Base-by-base conservation (phyloP, 2,888 invertebrate genomes). In the Odiellus spinosus region DNA sequence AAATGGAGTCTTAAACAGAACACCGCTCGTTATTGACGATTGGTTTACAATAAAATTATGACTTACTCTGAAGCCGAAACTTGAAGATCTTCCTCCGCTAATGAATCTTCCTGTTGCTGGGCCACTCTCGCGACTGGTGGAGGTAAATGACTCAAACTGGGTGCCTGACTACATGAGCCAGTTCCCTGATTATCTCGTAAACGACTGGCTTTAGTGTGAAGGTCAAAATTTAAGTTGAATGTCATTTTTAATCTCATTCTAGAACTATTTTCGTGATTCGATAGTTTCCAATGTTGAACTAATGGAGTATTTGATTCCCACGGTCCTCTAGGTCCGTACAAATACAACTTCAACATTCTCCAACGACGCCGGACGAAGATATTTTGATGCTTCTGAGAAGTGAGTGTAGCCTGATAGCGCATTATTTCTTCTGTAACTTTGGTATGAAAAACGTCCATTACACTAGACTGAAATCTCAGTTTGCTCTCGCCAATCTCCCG, bases 221-320 rank as follows among this genome's bases (percentile, higher is more conserved):
- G 64, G 52, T 74, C 72, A 55, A 73, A 75, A 59, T 70, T 70
- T 40, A 71, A 62, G 58, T 73, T 74, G 1, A 72, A 74, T 19
- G 67, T 61, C 47, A 76, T 62, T 58, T 76, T 76, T 10, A 76
- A 68, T 17, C 76, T 67, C 76, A 77, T 77, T 34, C 76, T 64
- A 1, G 71, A 71, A 40, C 71, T 69, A 59, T 76, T 77, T 60
- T 77, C 77, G 53, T 74, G 73, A 38, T 70, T 70, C 0, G 76
- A 75, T 33, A 76, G 61, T 51, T 72, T 74, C 76, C 76, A 77
- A 58, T 70, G 70, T 41, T 45, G 45, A 5, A 36, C 38, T 12
- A 38, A 26, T 43, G 17, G 55, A 55, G 56, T 63, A 63, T 60
- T 61, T 54, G 55, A 48, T 46, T 52, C 56, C 64, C 73, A 73